Base-by-base conservation (phyloP, 2,888 invertebrate genomes). In the Netelia inedita region DNA sequence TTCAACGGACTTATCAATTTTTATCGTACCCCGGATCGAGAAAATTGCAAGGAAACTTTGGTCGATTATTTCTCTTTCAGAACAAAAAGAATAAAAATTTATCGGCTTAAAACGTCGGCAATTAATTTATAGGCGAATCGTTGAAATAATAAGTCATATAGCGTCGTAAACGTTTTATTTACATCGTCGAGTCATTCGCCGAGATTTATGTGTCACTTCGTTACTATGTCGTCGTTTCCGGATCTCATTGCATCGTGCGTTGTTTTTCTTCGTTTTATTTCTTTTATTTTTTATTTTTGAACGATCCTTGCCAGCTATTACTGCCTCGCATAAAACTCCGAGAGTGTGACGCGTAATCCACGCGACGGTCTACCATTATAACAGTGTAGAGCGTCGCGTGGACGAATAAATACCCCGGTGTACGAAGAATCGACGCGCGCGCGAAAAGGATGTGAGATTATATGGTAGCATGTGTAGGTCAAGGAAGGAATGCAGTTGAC, bases 401-500 rank as follows among this genome's bases (percentile, higher is more conserved):
- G 85, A 87, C 85, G 79, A 63, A 87, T 87, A 88, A 87, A 85
- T 86, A 66, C 61, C 23, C 57, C 28, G 43, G 73, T 19, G 16
- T 84, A 84, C 87, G 85, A 85, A 86, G 85, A 87, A 87, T 82
- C 87, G 79, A 85, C 87, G 74, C 53, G 35, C 35, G 89, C 86
- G 90, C 87, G 87, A 91, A 92, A 92, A 92, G 91, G 91, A 92
- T 92, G 89, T 92, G 88, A 87, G 88, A 88, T 88, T 88, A 79
- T 83, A 88, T 78, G 88, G 87, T 59, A 87, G 89, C 88, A 88
- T 89, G 91, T 91, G 93, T 93, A 93, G 93, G 93, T 93, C 93
- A 93, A 93, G 93, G 93, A 92, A 93, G 91, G 93, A 93, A 93
- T 93, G 93, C 89, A 92, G 91, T 91, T 92, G 91, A 92, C 93